These are phyloP conservation scores for Epizoanthus ramosus DNA, from an alignment of 92 coral and sea anemone genomes.

Conservation along the genomic window DNA sequence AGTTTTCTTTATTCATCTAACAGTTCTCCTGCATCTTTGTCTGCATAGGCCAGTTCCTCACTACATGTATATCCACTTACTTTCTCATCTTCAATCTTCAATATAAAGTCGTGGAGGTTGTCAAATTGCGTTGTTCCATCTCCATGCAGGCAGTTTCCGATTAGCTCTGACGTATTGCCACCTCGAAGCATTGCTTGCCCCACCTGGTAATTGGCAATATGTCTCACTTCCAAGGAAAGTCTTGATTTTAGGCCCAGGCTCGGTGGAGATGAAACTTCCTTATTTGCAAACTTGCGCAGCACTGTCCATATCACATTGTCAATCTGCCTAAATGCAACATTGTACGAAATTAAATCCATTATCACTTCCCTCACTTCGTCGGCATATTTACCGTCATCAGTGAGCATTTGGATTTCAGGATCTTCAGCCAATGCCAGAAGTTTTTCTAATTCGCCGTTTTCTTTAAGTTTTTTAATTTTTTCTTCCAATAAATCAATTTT, in stretches of 20 bases:
- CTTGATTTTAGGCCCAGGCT: conserved; percentile 33
- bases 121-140: conserved; percentile 34
- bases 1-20: conserved; percentile 33
- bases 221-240: conserved; percentile 10
- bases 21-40: conserved; percentile 42
- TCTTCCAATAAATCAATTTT: no score
- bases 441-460: no score
- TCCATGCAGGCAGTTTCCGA: conserved; percentile 32
- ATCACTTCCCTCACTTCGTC: not conserved
- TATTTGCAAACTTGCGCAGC: conserved; percentile 19
- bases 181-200: conserved; percentile 30
- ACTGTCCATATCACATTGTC: conserved; percentile 28
- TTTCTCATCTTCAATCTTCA: conserved; percentile 44
- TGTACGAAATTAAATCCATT: conserved; percentile 14
- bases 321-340: conserved; percentile 18
- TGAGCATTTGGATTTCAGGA: no score
- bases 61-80: conserved; percentile 52
- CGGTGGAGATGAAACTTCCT: conserved; percentile 9
- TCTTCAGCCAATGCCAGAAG: no score
- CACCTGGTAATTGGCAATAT: conserved; percentile 16
- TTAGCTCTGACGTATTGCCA: conserved; percentile 26
- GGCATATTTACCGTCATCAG: no score
- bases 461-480: no score
- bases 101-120: conserved; percentile 61
- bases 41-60: conserved; percentile 56